These are phyloP conservation scores for Eugnorisma glareosa DNA, from an alignment of 2,888 invertebrate species.

Conservation along the genomic window DNA sequence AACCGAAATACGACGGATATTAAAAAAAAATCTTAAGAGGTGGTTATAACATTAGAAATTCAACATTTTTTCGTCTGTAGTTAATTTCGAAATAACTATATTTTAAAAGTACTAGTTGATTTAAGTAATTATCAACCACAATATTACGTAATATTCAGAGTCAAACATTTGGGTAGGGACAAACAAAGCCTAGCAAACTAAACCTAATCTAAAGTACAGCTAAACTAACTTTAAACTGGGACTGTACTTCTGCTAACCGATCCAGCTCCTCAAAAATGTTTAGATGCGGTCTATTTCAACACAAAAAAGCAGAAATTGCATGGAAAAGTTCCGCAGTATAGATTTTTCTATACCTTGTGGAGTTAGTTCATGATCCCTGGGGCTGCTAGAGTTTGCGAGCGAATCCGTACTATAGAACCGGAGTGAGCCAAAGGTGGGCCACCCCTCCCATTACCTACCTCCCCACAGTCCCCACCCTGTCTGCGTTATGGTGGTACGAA, in stretches of 20 bases:
- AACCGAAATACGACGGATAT: background rate
- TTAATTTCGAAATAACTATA: background rate
- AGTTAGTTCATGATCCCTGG: slow-evolving; percentile 15
- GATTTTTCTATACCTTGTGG: background rate
- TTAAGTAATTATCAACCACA: background rate
- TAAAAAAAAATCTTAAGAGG: background rate
- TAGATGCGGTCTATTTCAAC: too few relatives aligned
- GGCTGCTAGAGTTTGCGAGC: slow-evolving; percentile 24
- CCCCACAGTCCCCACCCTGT: slow-evolving; percentile 19
- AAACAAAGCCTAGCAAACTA: background rate
- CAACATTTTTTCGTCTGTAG: background rate
- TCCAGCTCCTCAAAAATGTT: background rate
- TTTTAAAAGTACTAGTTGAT: too few relatives aligned
- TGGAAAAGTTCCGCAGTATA: background rate
- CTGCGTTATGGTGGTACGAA: slow-evolving; percentile 20
- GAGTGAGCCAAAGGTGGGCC: slow-evolving; percentile 17
- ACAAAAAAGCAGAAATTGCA: background rate
- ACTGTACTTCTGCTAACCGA: background rate
- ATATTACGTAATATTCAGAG: background rate
- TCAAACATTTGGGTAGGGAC: background rate
- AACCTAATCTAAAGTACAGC: background rate
- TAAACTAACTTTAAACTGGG: background rate
- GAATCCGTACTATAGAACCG: slow-evolving; percentile 12
- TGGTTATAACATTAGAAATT: background rate
- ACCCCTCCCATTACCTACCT: slow-evolving; percentile 19